Base-by-base conservation (phyloP, 2,113 vertebrate genomes). In the Mionectes macconnelli region DNA sequence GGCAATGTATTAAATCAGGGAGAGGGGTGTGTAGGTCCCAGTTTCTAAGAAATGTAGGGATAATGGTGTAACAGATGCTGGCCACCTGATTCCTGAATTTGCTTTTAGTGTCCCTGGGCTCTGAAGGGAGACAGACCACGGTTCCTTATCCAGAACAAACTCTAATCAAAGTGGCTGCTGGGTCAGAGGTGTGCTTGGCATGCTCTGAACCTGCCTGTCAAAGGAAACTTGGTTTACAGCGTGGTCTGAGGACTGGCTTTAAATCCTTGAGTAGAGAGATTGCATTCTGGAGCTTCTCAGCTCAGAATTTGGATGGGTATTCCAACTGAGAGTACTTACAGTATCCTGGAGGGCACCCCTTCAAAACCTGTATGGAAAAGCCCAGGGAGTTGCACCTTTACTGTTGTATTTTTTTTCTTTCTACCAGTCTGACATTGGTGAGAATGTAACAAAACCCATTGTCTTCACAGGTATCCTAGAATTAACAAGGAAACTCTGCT, bases 401-500 rank as follows among this genome's bases (percentile, higher is more conserved):
- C 27, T 52, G 5, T 4, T 47, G 14, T 11, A 2, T n/a, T 64
- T 82, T 55, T 44, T 62, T 68, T 10, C 20, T 84, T 62, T 21
- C 11, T 25, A 35, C 30, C 16, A 18, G 9, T 82, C 45, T 4
- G 23, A 24, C 9, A 2, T 6, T 16, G 23, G 12, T 42, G 68
- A 59, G 59, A 68, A 24, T 1, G 4, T 67, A 72, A 74, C 67
- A 35, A 47, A 88, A 8, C 30, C 53, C 39, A 1, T 39, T 92
- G 47, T 95, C 81, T 89, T 93, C 13, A 8, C 95, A 99, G 99
- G 97, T 99, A 99, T 76, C 99, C 99, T 2, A 97, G 99, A 96
- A 99, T 99, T 97, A 99, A 99, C 97, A 99, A 99, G 93, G 99
- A 99, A 97, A 99, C 99, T 20, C 98, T 99, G 95, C 98, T 99